phyloP scores from a whole-genome alignment of 2,797 vertebrate species.

The Aphelocoma californica region DNA sequence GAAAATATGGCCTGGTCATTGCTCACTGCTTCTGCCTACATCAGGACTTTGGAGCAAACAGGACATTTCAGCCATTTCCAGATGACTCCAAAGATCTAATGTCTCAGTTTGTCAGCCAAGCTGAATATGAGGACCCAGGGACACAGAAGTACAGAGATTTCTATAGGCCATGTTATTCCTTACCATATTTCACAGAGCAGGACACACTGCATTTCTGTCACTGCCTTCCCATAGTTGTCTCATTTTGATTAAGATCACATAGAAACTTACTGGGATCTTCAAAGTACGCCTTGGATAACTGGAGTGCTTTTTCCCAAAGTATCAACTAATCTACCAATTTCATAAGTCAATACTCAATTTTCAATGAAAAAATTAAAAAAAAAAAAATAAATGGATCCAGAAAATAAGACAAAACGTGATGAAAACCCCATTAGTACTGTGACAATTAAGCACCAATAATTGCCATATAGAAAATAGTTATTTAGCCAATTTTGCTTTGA shows the following conservation, averaged over 20 bases:
- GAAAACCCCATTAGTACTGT: background rate
- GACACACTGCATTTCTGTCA: background rate
- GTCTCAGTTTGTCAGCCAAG: background rate
- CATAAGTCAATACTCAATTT: background rate
- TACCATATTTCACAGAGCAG: background rate
- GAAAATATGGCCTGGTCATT: background rate
- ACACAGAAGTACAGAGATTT: background rate
- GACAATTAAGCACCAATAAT: background rate
- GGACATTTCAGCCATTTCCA: background rate
- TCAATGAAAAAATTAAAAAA: background rate
- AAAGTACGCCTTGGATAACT: background rate
- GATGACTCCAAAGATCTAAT: background rate
- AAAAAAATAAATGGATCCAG: fast-evolving
- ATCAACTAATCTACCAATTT: background rate
- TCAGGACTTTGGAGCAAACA: background rate
- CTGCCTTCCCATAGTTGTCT: background rate
- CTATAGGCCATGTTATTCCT: background rate
- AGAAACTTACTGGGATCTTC: background rate
- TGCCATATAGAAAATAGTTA: background rate
- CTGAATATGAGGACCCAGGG: background rate
- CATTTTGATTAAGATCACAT: background rate
- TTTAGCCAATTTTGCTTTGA: background rate
- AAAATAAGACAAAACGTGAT: background rate
- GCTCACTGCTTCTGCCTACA: background rate
- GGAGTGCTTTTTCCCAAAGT: background rate